A percentile compares a stretch with the other conserved stretches of the same genome.
phyloP scores from a whole-genome alignment of 2,113 vertebrate species.

The Apaloderma vittatum region DNA sequence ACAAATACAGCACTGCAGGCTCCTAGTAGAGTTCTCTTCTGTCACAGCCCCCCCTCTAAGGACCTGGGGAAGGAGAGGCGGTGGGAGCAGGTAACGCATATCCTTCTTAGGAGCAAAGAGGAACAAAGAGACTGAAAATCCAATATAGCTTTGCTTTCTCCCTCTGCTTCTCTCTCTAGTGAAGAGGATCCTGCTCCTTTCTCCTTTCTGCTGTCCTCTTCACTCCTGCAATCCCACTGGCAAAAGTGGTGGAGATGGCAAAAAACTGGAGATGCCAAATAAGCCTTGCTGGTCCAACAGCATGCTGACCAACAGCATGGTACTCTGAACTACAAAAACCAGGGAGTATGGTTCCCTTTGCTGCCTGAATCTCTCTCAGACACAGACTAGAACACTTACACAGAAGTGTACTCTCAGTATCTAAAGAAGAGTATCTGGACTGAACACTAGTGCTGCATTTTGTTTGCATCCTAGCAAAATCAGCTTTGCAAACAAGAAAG shows the following conservation, averaged over 20 bases:
- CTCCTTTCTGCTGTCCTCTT: not conserved
- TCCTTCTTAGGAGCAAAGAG: not conserved
- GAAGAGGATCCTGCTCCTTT: not conserved
- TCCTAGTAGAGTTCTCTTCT: not conserved
- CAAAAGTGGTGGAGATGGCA: not conserved
- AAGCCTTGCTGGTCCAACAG: not conserved
- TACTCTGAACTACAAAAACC: not conserved
- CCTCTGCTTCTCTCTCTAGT: not conserved
- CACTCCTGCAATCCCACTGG: not conserved
- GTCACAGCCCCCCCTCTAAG: not conserved
- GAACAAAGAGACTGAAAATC: not conserved
- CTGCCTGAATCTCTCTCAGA: not conserved
- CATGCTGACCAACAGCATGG: not conserved
- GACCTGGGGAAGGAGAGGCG: not conserved
- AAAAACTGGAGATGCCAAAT: not conserved
- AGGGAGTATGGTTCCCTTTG: not conserved
- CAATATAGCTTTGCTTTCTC: not conserved
- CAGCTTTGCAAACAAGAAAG: not conserved
- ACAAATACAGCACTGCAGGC: not conserved
- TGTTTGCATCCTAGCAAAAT: not conserved
- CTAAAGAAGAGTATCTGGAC: not conserved
- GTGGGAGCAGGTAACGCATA: accelerated
- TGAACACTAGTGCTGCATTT: not conserved
- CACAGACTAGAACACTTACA: not conserved
- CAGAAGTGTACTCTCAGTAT: not conserved